phyloP scores from a whole-genome alignment of 2,797 vertebrate genomes.

The Botia kubotai region DNA sequence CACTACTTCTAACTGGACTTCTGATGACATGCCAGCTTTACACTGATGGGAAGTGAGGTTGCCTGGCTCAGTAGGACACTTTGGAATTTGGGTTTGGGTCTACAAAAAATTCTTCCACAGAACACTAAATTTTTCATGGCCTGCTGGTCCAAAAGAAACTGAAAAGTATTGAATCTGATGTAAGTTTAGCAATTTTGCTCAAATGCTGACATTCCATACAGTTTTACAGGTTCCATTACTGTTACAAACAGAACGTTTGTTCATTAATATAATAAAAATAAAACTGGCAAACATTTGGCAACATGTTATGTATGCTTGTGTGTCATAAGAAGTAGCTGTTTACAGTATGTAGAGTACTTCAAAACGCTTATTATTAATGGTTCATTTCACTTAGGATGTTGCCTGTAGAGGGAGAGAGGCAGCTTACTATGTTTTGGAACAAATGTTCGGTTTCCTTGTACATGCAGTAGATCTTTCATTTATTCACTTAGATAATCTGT shows the following conservation, averaged over 20 bases:
- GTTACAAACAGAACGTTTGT: background rate
- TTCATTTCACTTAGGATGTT: too few relatives aligned
- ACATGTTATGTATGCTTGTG: too few relatives aligned
- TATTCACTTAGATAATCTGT: too few relatives aligned
- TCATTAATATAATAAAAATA: background rate
- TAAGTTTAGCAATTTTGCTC: background rate
- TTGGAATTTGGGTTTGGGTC: conserved; percentile 52
- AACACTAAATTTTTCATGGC: background rate
- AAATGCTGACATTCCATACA: background rate
- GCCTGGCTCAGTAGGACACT: conserved; percentile 49
- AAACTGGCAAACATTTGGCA: background rate
- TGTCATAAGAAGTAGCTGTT: too few relatives aligned
- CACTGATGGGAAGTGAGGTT: conserved; percentile 48
- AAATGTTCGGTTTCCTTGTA: too few relatives aligned
- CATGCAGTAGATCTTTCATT: too few relatives aligned
- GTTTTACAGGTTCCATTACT: background rate
- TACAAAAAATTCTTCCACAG: conserved; percentile 30
- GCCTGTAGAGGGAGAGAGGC: too few relatives aligned
- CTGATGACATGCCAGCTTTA: conserved; percentile 60
- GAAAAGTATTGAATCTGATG: too few relatives aligned
- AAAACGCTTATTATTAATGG: too few relatives aligned
- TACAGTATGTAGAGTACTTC: too few relatives aligned
- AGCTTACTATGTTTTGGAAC: too few relatives aligned
- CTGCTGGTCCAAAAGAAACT: background rate
- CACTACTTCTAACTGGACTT: conserved; percentile 58